Percentiles rank a stretch among this genome's conserved stretches.
These are phyloP conservation scores for Calyptomena viridis DNA, from an alignment of 2,113 vertebrate species.

Conservation along the genomic window DNA sequence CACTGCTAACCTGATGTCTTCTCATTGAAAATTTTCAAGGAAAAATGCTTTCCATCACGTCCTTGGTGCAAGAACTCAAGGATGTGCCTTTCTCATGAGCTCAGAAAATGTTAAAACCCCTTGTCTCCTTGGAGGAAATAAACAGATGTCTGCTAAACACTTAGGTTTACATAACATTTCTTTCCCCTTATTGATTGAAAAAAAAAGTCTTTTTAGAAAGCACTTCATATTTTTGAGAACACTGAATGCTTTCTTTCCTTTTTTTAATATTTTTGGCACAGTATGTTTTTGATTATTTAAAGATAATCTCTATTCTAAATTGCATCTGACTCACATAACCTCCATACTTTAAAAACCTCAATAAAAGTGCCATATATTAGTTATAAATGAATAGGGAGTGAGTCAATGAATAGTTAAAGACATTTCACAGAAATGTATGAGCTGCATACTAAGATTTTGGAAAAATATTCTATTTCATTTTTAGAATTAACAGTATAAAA, in stretches of 20 bases:
- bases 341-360: slow-evolving; percentile 70
- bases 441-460: slow-evolving; percentile 39
- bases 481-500: slow-evolving; percentile 47
- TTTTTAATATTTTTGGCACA: slow-evolving; percentile 62
- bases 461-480: slow-evolving; percentile 37
- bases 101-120: slow-evolving; percentile 34
- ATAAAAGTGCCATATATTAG: slow-evolving; percentile 70
- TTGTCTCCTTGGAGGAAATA: slow-evolving; percentile 56
- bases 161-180: slow-evolving; percentile 63
- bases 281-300: slow-evolving; percentile 70
- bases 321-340: slow-evolving; percentile 67
- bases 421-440: slow-evolving; percentile 41
- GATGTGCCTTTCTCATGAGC: slow-evolving; percentile 32
- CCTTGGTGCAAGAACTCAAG: slow-evolving; percentile 44
- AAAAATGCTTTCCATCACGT: slow-evolving; percentile 13
- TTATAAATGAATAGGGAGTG: slow-evolving; percentile 68
- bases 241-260: slow-evolving; percentile 4
- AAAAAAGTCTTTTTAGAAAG: slow-evolving; percentile 47
- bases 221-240: slow-evolving; percentile 65
- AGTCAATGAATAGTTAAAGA: slow-evolving; percentile 69
- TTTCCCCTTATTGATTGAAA: slow-evolving; percentile 41
- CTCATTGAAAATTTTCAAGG: slow-evolving; percentile 58
- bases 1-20: slow-evolving; percentile 42
- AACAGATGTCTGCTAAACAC: slow-evolving; percentile 58
- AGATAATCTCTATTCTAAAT: slow-evolving; percentile 72